These are phyloP conservation scores for Dasyornis broadbenti DNA, from an alignment of 2,113 vertebrate genomes.

Conservation along the genomic window DNA sequence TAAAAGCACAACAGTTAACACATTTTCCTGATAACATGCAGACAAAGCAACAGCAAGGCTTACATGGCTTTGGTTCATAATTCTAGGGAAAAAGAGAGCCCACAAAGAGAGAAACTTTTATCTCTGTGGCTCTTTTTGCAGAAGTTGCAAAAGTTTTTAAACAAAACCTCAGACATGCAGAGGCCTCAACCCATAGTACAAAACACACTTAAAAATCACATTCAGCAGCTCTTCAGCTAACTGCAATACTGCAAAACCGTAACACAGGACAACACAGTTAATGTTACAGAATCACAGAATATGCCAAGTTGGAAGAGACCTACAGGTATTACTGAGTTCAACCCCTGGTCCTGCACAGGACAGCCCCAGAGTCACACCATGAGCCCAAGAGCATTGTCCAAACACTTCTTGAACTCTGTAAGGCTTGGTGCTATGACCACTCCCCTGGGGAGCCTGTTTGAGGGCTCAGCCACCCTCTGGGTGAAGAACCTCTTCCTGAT, in stretches of 20 bases:
- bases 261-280: neutral
- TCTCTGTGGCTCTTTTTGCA: neutral
- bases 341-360: neutral
- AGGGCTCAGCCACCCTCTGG: accelerated
- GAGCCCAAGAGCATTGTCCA: neutral
- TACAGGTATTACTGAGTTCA: neutral
- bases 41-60: neutral
- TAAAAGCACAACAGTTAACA: neutral
- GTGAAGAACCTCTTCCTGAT: neutral
- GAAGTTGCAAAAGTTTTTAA: neutral
- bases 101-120: neutral
- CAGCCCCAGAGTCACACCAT: neutral
- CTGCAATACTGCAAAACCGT: neutral
- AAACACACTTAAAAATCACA: neutral
- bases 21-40: neutral
- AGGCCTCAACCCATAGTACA: neutral
- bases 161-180: neutral
- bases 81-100: neutral
- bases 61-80: neutral
- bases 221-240: neutral
- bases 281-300: neutral
- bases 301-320: neutral
- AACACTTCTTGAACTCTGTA: neutral
- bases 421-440: too few species aligned
- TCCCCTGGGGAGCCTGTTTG: neutral